Evolutionary conservation across 2,797 vertebrate species (phyloP).

Genomic region (Schizothorax lantsangensis): DNA sequence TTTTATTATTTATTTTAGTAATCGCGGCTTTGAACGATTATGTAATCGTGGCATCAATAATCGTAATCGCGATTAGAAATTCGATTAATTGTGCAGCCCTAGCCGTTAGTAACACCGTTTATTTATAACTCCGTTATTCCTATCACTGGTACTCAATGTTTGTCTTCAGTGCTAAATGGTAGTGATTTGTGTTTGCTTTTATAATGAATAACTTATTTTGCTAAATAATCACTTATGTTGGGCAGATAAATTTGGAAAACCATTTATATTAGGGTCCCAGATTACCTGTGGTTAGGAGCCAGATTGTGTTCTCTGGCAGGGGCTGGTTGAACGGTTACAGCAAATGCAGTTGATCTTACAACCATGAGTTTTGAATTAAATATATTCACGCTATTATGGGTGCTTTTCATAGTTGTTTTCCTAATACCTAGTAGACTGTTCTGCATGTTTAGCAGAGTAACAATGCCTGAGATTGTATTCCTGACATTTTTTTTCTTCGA

Average conservation of each 20-base stretch:
- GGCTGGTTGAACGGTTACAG: not conserved
- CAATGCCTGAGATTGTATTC: not conserved
- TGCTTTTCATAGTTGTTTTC: not conserved
- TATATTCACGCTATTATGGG: not conserved
- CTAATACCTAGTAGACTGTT: not conserved
- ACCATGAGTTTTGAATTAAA: not conserved
- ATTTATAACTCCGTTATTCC: too few species aligned
- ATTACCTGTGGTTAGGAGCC: not conserved
- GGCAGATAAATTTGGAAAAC: not conserved
- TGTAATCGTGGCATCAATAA: too few species aligned
- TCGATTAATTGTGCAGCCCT: too few species aligned
- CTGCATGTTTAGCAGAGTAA: not conserved
- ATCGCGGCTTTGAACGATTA: too few species aligned
- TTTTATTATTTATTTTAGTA: too few species aligned
- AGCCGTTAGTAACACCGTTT: too few species aligned
- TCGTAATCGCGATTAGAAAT: too few species aligned
- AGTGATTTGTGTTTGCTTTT: not conserved
- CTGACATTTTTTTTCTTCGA: not conserved
- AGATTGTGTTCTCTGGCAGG: not conserved
- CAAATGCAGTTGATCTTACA: not conserved
- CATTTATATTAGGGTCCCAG: not conserved
- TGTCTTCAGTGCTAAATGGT: constrained; percentile 4
- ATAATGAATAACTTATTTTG: not conserved
- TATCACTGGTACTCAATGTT: not conserved
- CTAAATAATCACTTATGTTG: not conserved